phyloP scores from a whole-genome alignment of 2,888 invertebrate species.

The Drosophila sordidula region DNA sequence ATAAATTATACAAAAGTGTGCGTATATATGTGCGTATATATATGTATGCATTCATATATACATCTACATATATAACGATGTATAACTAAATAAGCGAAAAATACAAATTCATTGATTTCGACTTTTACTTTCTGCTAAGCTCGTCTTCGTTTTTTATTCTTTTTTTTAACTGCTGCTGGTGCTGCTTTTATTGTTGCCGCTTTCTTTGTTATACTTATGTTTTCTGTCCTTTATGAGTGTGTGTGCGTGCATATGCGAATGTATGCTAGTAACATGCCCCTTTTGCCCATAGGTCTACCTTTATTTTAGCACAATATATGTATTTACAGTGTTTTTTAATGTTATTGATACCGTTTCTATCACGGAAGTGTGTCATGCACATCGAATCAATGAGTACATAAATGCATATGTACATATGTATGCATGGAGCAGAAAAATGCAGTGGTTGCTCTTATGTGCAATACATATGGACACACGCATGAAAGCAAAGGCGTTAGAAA shows the following conservation, averaged over 20 bases:
- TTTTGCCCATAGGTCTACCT: not conserved
- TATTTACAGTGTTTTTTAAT: conserved; percentile 8
- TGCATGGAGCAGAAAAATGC: conserved; percentile 7
- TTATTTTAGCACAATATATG: not conserved
- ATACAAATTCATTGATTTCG: conserved; percentile 62
- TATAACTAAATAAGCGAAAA: conserved; percentile 16
- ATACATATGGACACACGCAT: not conserved
- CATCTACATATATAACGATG: not conserved
- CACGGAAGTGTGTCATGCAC: conserved; percentile 40
- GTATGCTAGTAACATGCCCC: not conserved
- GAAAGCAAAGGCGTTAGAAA: conserved; percentile 11
- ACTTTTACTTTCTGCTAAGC: conserved; percentile 65
- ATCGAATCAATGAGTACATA: conserved; percentile 20
- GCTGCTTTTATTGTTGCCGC: conserved; percentile 25
- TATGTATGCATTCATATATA: not conserved
- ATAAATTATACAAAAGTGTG: not conserved
- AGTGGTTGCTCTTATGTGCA: conserved; percentile 1
- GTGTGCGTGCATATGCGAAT: conserved; percentile 3
- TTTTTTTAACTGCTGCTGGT: conserved; percentile 4
- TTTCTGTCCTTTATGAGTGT: conserved; percentile 8
- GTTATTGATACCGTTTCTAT: conserved; percentile 31
- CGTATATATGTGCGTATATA: not conserved
- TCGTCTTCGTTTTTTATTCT: conserved; percentile 8
- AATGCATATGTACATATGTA: not conserved
- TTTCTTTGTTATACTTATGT: conserved; percentile 48